phyloP scores from a whole-genome alignment of 2,888 invertebrate genomes.

The Theretra japonica region DNA sequence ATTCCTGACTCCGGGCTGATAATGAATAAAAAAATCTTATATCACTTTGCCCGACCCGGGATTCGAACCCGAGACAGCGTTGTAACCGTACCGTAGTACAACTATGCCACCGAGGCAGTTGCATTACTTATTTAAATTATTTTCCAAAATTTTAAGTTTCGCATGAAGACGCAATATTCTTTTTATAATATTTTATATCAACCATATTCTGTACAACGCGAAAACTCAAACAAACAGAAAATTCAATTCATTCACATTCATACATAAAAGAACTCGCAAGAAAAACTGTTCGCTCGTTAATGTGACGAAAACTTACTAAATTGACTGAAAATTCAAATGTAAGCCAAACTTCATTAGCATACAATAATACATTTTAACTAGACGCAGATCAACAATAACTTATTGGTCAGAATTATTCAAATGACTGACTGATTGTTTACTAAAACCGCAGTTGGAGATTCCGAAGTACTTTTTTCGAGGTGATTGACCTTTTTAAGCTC shows the following conservation, averaged over 20 bases:
- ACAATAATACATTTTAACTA: background rate
- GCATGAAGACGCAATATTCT: too few relatives aligned
- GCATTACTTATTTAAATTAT: too few relatives aligned
- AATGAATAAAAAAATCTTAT: too few relatives aligned
- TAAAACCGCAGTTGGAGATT: background rate
- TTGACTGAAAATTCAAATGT: background rate
- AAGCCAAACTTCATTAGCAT: background rate
- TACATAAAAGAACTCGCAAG: background rate
- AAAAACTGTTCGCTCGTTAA: background rate
- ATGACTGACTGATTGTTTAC: background rate
- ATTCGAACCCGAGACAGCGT: too few relatives aligned
- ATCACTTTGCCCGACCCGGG: too few relatives aligned
- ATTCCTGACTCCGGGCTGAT: too few relatives aligned
- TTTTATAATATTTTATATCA: too few relatives aligned
- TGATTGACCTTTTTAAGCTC: background rate
- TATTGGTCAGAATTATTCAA: background rate
- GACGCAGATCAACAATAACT: background rate
- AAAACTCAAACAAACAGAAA: background rate
- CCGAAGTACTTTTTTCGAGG: background rate
- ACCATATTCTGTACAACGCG: too few relatives aligned
- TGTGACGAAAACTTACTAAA: background rate
- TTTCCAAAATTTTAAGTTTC: too few relatives aligned
- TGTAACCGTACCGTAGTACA: too few relatives aligned
- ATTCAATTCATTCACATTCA: background rate
- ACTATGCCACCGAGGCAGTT: too few relatives aligned